Percentiles rank a stretch among this genome's conserved stretches.
Evolutionary conservation across 1,140 invertebrate species (phyloP).

Genomic region (Procambarus virginalis): DNA sequence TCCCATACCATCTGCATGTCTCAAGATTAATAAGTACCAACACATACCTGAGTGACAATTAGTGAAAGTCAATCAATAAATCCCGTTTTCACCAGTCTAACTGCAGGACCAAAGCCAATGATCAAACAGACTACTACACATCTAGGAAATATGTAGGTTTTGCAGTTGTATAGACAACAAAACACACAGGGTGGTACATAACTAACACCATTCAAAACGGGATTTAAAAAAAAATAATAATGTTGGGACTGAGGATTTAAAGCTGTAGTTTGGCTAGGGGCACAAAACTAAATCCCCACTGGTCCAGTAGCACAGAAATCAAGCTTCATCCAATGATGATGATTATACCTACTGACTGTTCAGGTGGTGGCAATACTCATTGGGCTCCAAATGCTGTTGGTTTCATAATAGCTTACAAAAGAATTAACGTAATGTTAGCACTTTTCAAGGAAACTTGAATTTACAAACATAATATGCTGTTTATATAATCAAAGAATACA

Average conservation of each 20-base stretch:
- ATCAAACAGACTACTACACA: background rate
- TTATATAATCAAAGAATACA: slow-evolving; percentile 16
- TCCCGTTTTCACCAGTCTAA: background rate
- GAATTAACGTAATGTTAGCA: slow-evolving; percentile 9
- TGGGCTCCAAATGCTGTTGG: background rate
- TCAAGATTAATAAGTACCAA: slow-evolving; percentile 2
- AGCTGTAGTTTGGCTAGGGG: slow-evolving; percentile 1
- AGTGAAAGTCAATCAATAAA: background rate
- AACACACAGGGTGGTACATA: background rate
- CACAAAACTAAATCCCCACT: background rate
- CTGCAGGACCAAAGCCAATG: background rate
- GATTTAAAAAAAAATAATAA: background rate
- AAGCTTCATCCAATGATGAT: background rate
- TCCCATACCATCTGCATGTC: background rate
- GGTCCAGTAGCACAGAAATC: background rate
- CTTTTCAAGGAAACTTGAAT: slow-evolving; percentile 19
- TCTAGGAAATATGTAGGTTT: background rate
- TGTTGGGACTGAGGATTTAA: slow-evolving; percentile 22
- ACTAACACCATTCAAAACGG: background rate
- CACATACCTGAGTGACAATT: slow-evolving; percentile 7
- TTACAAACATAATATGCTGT: slow-evolving; percentile 3
- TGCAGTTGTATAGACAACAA: background rate
- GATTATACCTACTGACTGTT: background rate
- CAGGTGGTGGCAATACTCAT: slow-evolving; percentile 18
- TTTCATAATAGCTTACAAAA: background rate